Evolutionary conservation across 2,113 vertebrate species (phyloP).

Genomic region (Anolis sagrei): DNA sequence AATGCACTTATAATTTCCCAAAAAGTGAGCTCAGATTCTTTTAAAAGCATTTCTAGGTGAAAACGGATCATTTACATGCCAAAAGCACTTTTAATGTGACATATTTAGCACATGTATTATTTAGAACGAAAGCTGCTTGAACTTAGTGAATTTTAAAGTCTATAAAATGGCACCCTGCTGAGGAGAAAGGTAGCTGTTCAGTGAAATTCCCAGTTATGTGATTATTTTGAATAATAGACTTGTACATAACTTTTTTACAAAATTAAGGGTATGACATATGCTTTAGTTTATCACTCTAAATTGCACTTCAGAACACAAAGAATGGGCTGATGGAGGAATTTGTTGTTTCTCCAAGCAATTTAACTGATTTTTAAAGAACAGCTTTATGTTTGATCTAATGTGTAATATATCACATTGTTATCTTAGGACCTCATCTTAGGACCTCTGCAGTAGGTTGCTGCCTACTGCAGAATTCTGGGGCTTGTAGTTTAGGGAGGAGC

Average conservation of each 20-base stretch:
- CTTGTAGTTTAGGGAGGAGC: no score
- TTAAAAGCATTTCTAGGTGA: constrained; percentile 87
- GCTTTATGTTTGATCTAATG: constrained; percentile 78
- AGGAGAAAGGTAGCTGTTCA: constrained; percentile 91
- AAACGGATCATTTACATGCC: constrained; percentile 91
- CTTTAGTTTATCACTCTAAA: constrained; percentile 80
- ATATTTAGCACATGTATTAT: constrained; percentile 96
- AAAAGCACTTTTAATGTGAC: constrained; percentile 93
- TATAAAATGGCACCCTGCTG: constrained; percentile 95
- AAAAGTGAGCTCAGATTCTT: constrained; percentile 83
- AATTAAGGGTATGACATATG: constrained; percentile 91
- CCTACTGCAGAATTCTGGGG: no score
- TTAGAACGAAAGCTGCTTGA: constrained; percentile 91
- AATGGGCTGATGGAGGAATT: constrained; percentile 77
- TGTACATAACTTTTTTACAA: constrained; percentile 88
- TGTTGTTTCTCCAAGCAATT: constrained; percentile 79
- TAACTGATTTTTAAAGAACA: constrained; percentile 81
- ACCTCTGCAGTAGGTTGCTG: no score
- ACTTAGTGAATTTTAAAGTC: constrained; percentile 93
- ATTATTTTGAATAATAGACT: constrained; percentile 99
- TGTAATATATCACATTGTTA: constrained; percentile 77
- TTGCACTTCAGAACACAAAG: constrained; percentile 81
- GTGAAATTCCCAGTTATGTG: constrained; percentile 91
- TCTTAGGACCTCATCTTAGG: no score
- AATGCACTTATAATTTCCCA: constrained; percentile 85